Conservation (phyloP, 2,113 vertebrate species). For the Chunga burmeisteri region DNA sequence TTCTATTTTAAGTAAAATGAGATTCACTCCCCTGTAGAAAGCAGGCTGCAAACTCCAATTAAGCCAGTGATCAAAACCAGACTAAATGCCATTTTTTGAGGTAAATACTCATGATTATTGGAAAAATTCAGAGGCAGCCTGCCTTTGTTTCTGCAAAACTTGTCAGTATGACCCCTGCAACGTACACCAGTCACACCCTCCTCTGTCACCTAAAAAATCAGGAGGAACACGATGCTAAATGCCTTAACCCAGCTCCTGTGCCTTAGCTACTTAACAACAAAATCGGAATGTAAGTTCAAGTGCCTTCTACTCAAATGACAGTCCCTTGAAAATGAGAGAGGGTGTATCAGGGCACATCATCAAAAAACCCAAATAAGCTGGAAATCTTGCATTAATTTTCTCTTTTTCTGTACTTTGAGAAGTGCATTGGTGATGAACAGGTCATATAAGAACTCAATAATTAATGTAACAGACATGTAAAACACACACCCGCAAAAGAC, state of each 20-base stretch:
- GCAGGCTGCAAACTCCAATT: neutral
- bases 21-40: neutral
- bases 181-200: accelerated
- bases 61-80: neutral
- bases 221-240: neutral
- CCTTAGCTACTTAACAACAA: neutral
- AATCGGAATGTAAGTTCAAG: neutral
- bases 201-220: neutral
- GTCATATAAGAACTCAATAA: neutral
- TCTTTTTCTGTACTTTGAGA: neutral
- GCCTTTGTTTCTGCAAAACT: neutral
- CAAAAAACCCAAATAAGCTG: neutral
- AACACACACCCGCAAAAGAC: neutral
- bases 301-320: neutral
- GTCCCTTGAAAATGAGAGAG: neutral
- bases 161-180: neutral
- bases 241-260: neutral
- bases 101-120: neutral
- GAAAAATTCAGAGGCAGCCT: neutral
- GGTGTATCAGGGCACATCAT: neutral
- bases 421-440: neutral
- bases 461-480: neutral
- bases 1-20: constrained; percentile 35
- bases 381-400: neutral
- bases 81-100: neutral